These are phyloP conservation scores for Gastracanthus pulcherrimus DNA, from an alignment of 2,888 invertebrate species.

Conservation along the genomic window DNA sequence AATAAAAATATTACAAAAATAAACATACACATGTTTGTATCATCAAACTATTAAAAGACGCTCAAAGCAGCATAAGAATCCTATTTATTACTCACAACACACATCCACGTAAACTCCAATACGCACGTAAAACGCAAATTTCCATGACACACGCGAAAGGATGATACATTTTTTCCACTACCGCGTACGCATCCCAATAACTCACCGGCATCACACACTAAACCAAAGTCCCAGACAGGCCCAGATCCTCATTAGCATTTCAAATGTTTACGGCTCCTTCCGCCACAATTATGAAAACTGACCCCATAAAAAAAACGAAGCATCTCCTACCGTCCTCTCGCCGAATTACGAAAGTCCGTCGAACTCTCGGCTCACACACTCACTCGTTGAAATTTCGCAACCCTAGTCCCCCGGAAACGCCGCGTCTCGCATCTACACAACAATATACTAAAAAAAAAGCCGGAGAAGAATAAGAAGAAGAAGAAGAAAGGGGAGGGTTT, in stretches of 20 bases:
- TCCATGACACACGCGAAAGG: too few relatives aligned
- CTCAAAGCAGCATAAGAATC: too few relatives aligned
- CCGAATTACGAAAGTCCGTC: neutral
- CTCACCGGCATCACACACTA: too few relatives aligned
- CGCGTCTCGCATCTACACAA: constrained; percentile 16
- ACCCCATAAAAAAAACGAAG: neutral
- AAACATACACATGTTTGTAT: too few relatives aligned
- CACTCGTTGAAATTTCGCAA: constrained; percentile 15
- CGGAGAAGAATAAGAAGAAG: neutral
- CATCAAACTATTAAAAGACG: too few relatives aligned
- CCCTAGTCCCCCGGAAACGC: constrained; percentile 43
- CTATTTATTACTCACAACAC: too few relatives aligned
- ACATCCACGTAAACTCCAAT: too few relatives aligned
- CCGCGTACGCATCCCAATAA: too few relatives aligned
- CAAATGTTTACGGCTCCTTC: constrained; percentile 30
- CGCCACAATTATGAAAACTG: constrained; percentile 23
- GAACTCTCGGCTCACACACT: constrained; percentile 12
- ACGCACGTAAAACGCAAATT: too few relatives aligned
- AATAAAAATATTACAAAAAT: too few relatives aligned
- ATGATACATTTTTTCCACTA: too few relatives aligned
- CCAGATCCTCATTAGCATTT: constrained; percentile 17
- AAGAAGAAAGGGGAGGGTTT: neutral
- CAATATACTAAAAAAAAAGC: neutral
- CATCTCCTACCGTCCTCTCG: neutral
- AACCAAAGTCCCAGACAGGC: too few relatives aligned